Conservation (phyloP, 2,113 vertebrate genomes). For the Podocnemis expansa region DNA sequence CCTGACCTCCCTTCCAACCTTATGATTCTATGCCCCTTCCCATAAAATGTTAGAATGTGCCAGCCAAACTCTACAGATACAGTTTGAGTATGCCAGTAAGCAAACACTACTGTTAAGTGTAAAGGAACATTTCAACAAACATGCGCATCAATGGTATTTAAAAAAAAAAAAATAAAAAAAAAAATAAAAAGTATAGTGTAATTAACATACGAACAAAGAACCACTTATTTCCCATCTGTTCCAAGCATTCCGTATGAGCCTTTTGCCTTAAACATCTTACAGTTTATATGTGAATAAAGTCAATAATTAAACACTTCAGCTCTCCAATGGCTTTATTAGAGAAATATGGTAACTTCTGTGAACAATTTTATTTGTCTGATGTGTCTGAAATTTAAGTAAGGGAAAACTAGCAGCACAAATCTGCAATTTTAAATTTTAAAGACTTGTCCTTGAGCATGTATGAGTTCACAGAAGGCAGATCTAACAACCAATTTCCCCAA, state of each 20-base stretch:
- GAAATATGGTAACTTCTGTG: constrained; percentile 49
- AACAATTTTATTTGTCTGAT: constrained; percentile 52
- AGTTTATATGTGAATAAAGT: constrained; percentile 33
- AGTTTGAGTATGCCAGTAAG: constrained; percentile 65
- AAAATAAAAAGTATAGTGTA: constrained; percentile 24
- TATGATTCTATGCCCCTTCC: constrained; percentile 57
- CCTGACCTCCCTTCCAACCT: too few relatives aligned
- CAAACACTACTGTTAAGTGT: constrained; percentile 37
- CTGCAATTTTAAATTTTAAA: not conserved
- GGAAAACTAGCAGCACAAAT: constrained; percentile 22
- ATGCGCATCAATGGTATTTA: constrained; percentile 28
- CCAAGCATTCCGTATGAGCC: constrained; percentile 44
- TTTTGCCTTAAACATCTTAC: constrained; percentile 68
- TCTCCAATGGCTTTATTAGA: constrained; percentile 48
- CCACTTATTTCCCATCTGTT: constrained; percentile 36
- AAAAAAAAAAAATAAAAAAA: too few relatives aligned
- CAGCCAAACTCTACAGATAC: constrained; percentile 63
- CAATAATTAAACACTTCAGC: constrained; percentile 68
- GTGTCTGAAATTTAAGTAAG: constrained; percentile 29
- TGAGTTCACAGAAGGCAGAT: not conserved
- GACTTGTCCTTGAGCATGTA: not conserved
- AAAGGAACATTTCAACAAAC: constrained; percentile 46
- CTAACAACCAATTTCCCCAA: not conserved
- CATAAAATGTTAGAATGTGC: constrained; percentile 70
- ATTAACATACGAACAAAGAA: constrained; percentile 59